phyloP scores from a whole-genome alignment of 2,797 vertebrate species.

The Myiothlypis coronata region DNA sequence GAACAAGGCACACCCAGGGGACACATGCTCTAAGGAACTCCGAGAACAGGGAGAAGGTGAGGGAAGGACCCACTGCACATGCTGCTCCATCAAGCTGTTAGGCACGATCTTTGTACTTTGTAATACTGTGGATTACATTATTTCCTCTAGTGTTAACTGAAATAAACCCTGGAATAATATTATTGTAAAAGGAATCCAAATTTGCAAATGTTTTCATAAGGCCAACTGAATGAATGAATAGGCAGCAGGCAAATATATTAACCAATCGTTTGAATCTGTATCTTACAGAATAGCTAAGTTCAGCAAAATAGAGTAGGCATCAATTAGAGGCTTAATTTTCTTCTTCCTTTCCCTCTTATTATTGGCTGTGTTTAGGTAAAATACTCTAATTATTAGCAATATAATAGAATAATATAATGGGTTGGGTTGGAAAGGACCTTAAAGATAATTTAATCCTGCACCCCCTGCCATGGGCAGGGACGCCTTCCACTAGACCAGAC shows the following conservation, averaged over 20 bases:
- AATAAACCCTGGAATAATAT: neutral
- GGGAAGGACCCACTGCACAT: neutral
- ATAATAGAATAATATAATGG: neutral
- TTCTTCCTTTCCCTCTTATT: neutral
- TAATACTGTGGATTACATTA: neutral
- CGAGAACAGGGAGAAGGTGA: neutral
- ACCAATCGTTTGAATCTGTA: neutral
- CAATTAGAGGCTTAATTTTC: neutral
- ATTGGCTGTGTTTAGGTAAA: neutral
- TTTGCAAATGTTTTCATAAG: neutral
- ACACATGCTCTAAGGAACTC: neutral
- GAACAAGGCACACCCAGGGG: neutral
- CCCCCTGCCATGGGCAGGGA: neutral
- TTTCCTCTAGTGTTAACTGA: neutral
- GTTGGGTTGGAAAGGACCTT: neutral
- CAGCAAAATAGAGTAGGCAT: neutral
- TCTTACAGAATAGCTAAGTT: neutral
- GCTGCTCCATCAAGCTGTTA: neutral
- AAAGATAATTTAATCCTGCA: neutral
- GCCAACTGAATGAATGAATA: neutral
- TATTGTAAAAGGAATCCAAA: neutral
- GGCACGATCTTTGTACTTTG: neutral
- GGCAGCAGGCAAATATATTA: neutral
- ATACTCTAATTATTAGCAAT: neutral
- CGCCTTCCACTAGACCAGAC: neutral